These are phyloP conservation scores for Athalia circularis DNA, from an alignment of 2,888 invertebrate genomes.

Conservation along the genomic window DNA sequence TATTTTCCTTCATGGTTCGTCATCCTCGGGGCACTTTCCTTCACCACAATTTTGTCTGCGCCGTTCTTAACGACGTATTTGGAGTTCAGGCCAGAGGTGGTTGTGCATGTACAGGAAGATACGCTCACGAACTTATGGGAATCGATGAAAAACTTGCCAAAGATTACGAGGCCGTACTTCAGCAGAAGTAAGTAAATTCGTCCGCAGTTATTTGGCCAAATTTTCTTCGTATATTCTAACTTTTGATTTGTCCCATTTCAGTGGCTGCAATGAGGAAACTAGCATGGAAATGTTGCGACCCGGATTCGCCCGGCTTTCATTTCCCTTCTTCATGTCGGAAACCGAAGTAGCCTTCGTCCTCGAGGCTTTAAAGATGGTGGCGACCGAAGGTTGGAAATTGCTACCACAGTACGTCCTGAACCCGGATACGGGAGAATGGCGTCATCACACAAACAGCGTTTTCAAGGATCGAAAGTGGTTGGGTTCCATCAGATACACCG, in stretches of 20 bases:
- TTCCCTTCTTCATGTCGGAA: conserved; percentile 90
- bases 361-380: conserved; percentile 90
- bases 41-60: conserved; percentile 91
- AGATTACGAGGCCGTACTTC: conserved; percentile 83
- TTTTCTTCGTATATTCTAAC: not conserved
- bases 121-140: conserved; percentile 89
- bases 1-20: conserved; percentile 90
- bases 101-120: conserved; percentile 88
- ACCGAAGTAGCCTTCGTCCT: conserved; percentile 87
- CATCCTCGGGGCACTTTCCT: conserved; percentile 88
- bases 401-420: conserved; percentile 92
- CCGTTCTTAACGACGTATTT: conserved; percentile 92
- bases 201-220: not conserved
- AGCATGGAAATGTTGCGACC: conserved; percentile 85
- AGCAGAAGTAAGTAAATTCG: conserved; percentile 76
- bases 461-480: conserved; percentile 90
- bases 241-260: conserved; percentile 47
- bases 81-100: conserved; percentile 92
- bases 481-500: conserved; percentile 83
- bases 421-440: conserved; percentile 92
- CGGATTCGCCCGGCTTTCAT: conserved; percentile 89
- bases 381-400: conserved; percentile 92
- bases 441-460: conserved; percentile 86
- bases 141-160: conserved; percentile 86
- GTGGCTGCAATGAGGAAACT: conserved; percentile 69